Evolutionary conservation across 1,140 invertebrate species (phyloP).

Genomic region (Scylla paramamosain): DNA sequence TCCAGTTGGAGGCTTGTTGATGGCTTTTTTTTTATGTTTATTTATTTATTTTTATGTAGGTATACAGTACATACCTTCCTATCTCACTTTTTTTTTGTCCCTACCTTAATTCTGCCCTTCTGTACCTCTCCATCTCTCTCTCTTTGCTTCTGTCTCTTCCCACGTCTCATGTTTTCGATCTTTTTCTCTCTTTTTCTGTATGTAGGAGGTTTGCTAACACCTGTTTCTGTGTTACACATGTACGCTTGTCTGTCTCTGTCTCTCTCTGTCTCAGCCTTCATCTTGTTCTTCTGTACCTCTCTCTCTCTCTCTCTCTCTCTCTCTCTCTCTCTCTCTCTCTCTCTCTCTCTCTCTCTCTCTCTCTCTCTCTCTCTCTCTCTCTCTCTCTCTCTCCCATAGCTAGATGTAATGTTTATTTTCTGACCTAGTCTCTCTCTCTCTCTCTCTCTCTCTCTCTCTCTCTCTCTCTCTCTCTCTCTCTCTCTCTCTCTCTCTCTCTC

Average conservation of each 20-base stretch:
- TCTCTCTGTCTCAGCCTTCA: background rate
- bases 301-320: background rate
- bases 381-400: background rate
- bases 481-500: too few relatives aligned
- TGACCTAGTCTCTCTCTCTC: background rate
- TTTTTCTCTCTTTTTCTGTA: background rate
- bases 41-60: too few relatives aligned
- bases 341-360: conserved; percentile 35
- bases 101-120: too few relatives aligned
- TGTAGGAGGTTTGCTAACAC: too few relatives aligned
- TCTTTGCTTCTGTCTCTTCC: background rate
- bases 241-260: background rate
- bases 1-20: too few relatives aligned
- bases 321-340: background rate
- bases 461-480: background rate
- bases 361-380: conserved; percentile 29
- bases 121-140: background rate
- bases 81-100: too few relatives aligned
- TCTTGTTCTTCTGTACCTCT: background rate
- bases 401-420: background rate
- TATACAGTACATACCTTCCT: too few relatives aligned
- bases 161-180: background rate
- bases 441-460: background rate
- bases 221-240: background rate
- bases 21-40: too few relatives aligned